Percentiles rank a stretch among this genome's conserved stretches.
Evolutionary conservation across 2,113 vertebrate species (phyloP).

Genomic region (Entosphenus tridentatus): DNA sequence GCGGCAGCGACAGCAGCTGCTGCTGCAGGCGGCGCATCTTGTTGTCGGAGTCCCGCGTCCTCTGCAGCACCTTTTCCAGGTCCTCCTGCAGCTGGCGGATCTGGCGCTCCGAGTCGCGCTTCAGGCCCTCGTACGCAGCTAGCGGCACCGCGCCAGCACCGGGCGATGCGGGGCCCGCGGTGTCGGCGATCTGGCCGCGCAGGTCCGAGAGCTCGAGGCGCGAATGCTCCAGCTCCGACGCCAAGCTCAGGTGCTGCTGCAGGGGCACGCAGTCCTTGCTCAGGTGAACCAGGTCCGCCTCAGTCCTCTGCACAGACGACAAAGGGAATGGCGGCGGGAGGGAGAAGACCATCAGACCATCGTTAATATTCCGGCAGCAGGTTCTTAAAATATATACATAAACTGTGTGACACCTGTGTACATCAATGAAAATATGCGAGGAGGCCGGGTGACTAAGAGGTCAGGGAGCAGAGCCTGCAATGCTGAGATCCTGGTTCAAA

Average conservation of each 20-base stretch:
- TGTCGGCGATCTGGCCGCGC: background rate
- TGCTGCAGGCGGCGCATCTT: slow-evolving; percentile 89
- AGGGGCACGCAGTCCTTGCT: slow-evolving; percentile 1
- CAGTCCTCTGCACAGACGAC: background rate
- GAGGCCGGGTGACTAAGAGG: too few species aligned
- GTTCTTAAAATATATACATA: too few species aligned
- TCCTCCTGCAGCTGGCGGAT: slow-evolving; percentile 68
- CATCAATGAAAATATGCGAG: too few species aligned
- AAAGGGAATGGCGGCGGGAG: too few species aligned
- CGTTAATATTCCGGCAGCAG: too few species aligned
- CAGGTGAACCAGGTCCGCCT: background rate
- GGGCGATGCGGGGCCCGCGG: background rate
- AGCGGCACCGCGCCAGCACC: background rate
- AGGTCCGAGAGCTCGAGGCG: slow-evolving; percentile 1
- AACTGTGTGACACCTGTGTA: too few species aligned
- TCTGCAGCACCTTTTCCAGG: slow-evolving; percentile 69
- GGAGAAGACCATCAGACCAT: too few species aligned
- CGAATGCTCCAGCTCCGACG: slow-evolving; percentile 2
- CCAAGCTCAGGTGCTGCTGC: slow-evolving; percentile 2
- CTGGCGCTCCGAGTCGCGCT: slow-evolving; percentile 55
- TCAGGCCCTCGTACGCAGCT: slow-evolving; percentile 32
- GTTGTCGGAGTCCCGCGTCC: slow-evolving; percentile 86
- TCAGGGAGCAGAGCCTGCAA: too few species aligned
- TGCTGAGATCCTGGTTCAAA: too few species aligned
- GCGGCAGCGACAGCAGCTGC: slow-evolving; percentile 74